A percentile compares a stretch with the other conserved stretches of the same genome.
These are phyloP conservation scores for Sitta europaea DNA, from an alignment of 2,113 vertebrate genomes.

Conservation along the genomic window DNA sequence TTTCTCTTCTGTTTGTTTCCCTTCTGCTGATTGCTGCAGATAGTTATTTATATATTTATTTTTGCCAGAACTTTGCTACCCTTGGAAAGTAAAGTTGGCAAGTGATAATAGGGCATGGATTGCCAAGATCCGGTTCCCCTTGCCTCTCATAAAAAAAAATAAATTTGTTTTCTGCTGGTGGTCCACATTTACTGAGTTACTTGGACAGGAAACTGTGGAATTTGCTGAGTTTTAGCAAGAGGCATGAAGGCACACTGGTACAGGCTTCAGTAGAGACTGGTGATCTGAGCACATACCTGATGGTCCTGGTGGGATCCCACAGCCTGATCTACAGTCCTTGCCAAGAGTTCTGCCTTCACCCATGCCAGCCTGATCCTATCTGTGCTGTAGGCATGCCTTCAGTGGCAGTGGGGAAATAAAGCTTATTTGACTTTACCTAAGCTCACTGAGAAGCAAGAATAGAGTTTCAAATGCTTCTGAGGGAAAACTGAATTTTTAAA, in stretches of 20 bases:
- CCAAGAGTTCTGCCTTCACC: not conserved
- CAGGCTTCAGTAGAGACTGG: not conserved
- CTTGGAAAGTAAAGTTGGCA: not conserved
- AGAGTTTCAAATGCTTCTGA: not conserved
- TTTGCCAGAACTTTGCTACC: conserved; percentile 45
- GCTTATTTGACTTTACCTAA: not conserved
- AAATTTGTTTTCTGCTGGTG: not conserved
- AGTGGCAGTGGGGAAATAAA: not conserved
- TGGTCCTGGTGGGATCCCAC: not conserved
- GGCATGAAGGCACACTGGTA: not conserved
- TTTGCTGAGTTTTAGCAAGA: not conserved
- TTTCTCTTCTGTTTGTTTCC: not conserved
- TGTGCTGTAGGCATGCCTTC: not conserved
- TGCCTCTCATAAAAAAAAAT: not conserved
- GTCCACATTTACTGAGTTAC: not conserved
- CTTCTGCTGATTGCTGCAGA: not conserved
- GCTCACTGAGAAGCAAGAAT: not conserved
- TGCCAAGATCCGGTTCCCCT: not conserved
- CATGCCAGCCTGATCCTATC: not conserved
- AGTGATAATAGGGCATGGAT: not conserved
- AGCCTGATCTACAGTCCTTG: not conserved
- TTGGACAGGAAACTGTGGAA: not conserved
- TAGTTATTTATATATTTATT: conserved; percentile 42
- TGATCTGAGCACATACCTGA: not conserved
- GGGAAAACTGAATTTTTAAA: not conserved